phyloP scores from a whole-genome alignment of 2,888 invertebrate genomes.

The Cheilosia urbana region DNA sequence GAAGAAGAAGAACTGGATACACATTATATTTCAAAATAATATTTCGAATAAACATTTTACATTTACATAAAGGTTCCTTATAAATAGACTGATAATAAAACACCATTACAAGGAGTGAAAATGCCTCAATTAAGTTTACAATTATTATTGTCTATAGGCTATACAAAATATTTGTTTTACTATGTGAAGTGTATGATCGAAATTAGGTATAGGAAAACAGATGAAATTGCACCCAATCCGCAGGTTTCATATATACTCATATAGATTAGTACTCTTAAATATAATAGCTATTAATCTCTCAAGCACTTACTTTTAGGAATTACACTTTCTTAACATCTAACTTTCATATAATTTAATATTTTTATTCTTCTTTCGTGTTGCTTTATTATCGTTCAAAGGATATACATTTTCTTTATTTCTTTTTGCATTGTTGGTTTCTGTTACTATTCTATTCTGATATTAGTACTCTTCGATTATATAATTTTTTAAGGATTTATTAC shows the following conservation, averaged over 20 bases:
- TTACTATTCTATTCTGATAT: slow-evolving; percentile 8
- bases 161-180: neutral
- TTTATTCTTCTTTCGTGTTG: slow-evolving; percentile 9
- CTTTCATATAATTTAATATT: slow-evolving; percentile 3
- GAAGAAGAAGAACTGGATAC: neutral
- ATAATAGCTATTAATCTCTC: slow-evolving; percentile 27
- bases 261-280: slow-evolving; percentile 28
- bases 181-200: neutral
- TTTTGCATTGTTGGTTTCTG: slow-evolving; percentile 21
- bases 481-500: slow-evolving; percentile 22
- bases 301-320: slow-evolving; percentile 41
- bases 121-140: slow-evolving; percentile 30
- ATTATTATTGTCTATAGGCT: slow-evolving; percentile 57
- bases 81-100: slow-evolving; percentile 25
- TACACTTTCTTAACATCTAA: slow-evolving; percentile 14
- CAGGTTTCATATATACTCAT: neutral
- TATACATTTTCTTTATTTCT: slow-evolving; percentile 35
- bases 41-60: neutral
- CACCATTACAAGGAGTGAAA: slow-evolving; percentile 12
- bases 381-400: slow-evolving; percentile 66
- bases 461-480: slow-evolving; percentile 12
- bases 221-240: slow-evolving; percentile 24
- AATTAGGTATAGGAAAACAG: slow-evolving; percentile 2
- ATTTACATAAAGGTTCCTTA: neutral
- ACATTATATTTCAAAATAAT: neutral